Evolutionary conservation across 2,113 vertebrate species (phyloP), one percentile per base, ranked within the genome.

Genomic region (Megalops atlanticus): DNA sequence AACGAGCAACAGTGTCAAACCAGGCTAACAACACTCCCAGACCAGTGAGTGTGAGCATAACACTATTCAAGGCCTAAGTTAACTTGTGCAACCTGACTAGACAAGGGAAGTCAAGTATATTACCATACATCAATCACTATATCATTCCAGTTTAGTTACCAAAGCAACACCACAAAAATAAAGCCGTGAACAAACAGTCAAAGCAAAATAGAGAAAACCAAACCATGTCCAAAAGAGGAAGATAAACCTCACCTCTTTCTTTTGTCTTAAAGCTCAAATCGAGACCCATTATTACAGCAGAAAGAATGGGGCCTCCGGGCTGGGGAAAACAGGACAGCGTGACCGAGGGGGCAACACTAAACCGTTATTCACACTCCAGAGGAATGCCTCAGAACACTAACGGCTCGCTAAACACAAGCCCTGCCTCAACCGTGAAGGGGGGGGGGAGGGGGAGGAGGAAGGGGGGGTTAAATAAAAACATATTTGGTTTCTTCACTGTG

Each of bases 401-500:
- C 76, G 14, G 78, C 86, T 86, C 85, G 84, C 74, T 77, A 70
- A 88, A 87, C 81, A 81, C 83, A 86, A 88, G 83, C 79, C 82
- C 84, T 77, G 39, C 69, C 83, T 78, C 81, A 54, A 84, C 74
- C 81, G 82, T 81, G 80, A 31, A 31, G n/a, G n/a, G 58, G n/a
- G 49, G 36, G 52, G n/a, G 58, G 36, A 14, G 40, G 74, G 15
- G 16, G n/a, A n/a, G n/a, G 24, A 31, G n/a, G n/a, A n/a, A 7
- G 49, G 36, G 52, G n/a, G 58, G 36, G 58, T 86, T 85, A 85
- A 90, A 92, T 85, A 87, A 88, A 90, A 90, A 89, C 87, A 90
- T 79, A 88, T 84, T 87, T 84, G 83, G 81, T 85, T 85, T 88
- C 81, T 69, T 49, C 40, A 8, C 58, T 27, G 31, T 64, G 31